These are phyloP conservation scores for Sinonovacula constricta DNA, from an alignment of 1,140 invertebrate species.

Conservation along the genomic window DNA sequence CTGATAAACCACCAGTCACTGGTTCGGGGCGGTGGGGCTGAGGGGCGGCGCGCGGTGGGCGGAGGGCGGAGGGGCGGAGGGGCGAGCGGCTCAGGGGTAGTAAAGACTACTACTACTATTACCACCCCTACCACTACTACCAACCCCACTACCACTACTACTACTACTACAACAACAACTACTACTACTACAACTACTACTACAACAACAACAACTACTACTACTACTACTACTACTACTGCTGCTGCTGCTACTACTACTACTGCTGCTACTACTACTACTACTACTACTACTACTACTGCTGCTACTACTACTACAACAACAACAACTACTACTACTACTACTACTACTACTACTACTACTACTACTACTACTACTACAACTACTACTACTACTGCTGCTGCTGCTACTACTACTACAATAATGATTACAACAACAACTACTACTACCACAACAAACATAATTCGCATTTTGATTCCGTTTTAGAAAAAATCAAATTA, in stretches of 20 bases:
- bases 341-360: constrained; percentile 42
- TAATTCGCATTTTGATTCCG: too few relatives aligned
- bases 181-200: constrained; percentile 43
- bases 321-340: constrained; percentile 44
- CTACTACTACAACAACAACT: constrained; percentile 40
- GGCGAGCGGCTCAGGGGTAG: background rate
- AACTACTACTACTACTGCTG: constrained; percentile 39
- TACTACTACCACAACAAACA: constrained; percentile 45
- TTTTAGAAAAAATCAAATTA: too few relatives aligned
- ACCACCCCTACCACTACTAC: constrained; percentile 48
- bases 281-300: constrained; percentile 42
- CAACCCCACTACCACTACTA: constrained; percentile 45
- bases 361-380: constrained; percentile 45
- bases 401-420: constrained; percentile 38
- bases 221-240: constrained; percentile 40
- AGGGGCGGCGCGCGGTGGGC: too few relatives aligned
- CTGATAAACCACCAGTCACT: too few relatives aligned
- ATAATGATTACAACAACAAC: constrained; percentile 33
- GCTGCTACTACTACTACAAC: constrained; percentile 44
- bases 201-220: constrained; percentile 33
- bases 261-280: constrained; percentile 39
- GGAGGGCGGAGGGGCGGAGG: too few relatives aligned
- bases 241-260: constrained; percentile 42
- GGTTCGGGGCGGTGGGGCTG: too few relatives aligned
- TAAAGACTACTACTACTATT: constrained; percentile 31